Percentiles rank a stretch among this genome's conserved stretches.
Evolutionary conservation across 2,113 vertebrate species (phyloP).

Genomic region (Phaethornis superciliosus): DNA sequence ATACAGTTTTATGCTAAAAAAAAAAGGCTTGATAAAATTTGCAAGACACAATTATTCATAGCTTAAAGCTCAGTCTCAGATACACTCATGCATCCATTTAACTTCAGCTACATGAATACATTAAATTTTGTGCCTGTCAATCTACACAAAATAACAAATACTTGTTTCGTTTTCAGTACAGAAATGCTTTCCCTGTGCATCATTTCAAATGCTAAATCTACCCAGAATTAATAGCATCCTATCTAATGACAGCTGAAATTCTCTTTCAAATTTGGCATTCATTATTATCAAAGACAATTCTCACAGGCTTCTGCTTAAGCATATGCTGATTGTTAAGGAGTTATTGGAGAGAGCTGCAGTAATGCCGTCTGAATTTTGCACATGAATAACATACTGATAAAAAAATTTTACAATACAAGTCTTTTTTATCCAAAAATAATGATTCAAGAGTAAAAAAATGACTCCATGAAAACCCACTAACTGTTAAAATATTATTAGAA

Average conservation of each 20-base stretch:
- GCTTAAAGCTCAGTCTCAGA: background rate
- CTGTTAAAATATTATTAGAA: background rate
- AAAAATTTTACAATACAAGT: background rate
- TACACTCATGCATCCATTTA: background rate
- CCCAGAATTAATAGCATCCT: background rate
- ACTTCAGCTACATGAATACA: background rate
- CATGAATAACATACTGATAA: background rate
- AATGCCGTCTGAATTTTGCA: background rate
- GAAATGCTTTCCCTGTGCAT: background rate
- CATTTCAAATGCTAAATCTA: background rate
- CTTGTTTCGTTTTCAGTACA: background rate
- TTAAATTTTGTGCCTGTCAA: background rate
- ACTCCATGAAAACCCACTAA: background rate
- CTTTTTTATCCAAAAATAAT: background rate
- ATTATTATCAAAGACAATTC: background rate
- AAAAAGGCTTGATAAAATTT: background rate
- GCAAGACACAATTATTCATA: background rate
- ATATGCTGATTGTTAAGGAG: background rate
- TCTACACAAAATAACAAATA: background rate
- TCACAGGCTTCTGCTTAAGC: background rate
- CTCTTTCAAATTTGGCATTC: background rate
- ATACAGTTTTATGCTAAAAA: background rate
- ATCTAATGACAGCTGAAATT: background rate
- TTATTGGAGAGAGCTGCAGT: background rate
- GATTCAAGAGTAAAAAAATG: background rate